Evolutionary conservation across 2,797 vertebrate genomes (phyloP), one percentile per base, ranked within the genome.

Genomic region (Gallirallus australis): DNA sequence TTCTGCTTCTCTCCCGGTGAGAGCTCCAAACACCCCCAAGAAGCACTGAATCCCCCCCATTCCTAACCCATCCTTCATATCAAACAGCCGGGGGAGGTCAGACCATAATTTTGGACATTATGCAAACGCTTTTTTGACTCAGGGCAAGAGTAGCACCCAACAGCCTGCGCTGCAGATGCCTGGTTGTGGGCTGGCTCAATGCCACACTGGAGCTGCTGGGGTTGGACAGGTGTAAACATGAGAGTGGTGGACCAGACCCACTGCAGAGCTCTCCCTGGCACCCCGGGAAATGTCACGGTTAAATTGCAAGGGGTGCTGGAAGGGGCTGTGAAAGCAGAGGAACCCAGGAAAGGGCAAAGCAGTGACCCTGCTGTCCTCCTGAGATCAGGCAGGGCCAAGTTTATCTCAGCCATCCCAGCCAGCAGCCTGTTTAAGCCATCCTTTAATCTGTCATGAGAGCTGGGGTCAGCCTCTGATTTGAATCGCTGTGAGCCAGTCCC

Each of bases 401-500:
- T 96, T 93, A 92, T 94, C 77, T 96, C 66, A 79, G 52, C 54
- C 77, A 11, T 48, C 66, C 70, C 63, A 69, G 63, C 30, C 47
- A 76, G 78, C 20, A 92, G 50, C 69, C 80, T 56, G 31, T 94
- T 86, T 65, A 64, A 95, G 3, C 23, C 65, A 47, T 80, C 7
- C 40, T 90, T 96, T 90, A 94, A 87, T 68, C 45, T 76, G 69
- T 71, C 9, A 4, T 52, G 66, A 87, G 85, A 82, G 82, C 68
- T 27, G 50, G 76, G 70, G 42, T 68, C 66, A 78, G 88, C 61
- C 79, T 88, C 64, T 80, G 83, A 85, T 94, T 90, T 85, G 86
- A 96, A 91, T 90, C 86, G 60, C 52, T 1, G 8, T 40, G 35
- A 89, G 50, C 56, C 79, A 84, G 64, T 27, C 59, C 84, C 77